Percentiles rank a stretch among this genome's conserved stretches.
Evolutionary conservation across 2,888 invertebrate species (phyloP).

Genomic region (Timandra comae): DNA sequence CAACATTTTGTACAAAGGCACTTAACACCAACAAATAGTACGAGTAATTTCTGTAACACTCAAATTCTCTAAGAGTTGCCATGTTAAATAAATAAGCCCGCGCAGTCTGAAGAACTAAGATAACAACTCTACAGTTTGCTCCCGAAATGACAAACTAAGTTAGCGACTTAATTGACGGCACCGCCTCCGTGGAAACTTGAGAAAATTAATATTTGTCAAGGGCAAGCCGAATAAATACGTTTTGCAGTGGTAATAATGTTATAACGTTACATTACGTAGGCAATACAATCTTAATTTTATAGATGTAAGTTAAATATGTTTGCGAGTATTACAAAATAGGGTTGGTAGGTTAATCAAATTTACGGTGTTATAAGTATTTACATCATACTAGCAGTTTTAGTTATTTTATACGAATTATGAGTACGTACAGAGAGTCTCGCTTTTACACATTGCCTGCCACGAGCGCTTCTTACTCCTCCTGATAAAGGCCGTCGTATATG

Average conservation of each 20-base stretch:
- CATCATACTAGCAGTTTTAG: too few relatives aligned
- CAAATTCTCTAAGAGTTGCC: slow-evolving; percentile 36
- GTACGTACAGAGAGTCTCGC: too few relatives aligned
- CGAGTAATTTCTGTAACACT: slow-evolving; percentile 37
- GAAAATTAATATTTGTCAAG: slow-evolving; percentile 23
- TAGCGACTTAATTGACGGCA: slow-evolving; percentile 43
- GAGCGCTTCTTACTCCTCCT: too few relatives aligned
- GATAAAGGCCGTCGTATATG: too few relatives aligned
- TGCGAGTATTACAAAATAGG: too few relatives aligned
- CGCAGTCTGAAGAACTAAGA: slow-evolving; percentile 58
- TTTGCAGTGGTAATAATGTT: slow-evolving; percentile 7
- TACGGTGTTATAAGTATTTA: too few relatives aligned
- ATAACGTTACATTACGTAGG: too few relatives aligned
- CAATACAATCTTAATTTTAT: too few relatives aligned
- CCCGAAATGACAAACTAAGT: slow-evolving; percentile 45
- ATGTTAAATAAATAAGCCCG: slow-evolving; percentile 47
- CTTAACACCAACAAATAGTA: slow-evolving; percentile 20
- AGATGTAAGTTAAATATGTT: too few relatives aligned
- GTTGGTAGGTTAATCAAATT: too few relatives aligned
- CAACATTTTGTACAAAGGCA: slow-evolving; percentile 8
- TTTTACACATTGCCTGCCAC: too few relatives aligned
- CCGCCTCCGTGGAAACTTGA: slow-evolving; percentile 18
- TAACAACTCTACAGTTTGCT: slow-evolving; percentile 38
- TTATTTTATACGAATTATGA: too few relatives aligned
- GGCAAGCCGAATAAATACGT: slow-evolving; percentile 20